A percentile compares a stretch with the other conserved stretches of the same genome.
These are phyloP conservation scores for Aporophyla nigra DNA, from an alignment of 2,888 invertebrate genomes.

Conservation along the genomic window DNA sequence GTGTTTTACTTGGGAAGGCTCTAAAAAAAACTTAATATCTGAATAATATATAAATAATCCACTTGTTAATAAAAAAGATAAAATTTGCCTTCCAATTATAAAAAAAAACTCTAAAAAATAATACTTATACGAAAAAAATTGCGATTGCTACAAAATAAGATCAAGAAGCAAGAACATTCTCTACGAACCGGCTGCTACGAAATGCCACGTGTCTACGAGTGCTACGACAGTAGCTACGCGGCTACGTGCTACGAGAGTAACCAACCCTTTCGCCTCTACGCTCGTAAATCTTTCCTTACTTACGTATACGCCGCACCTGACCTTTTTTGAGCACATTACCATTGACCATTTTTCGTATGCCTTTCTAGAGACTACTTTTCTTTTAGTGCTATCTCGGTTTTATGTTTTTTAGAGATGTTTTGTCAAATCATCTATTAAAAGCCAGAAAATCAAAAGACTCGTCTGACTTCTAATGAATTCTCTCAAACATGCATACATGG, in stretches of 20 bases:
- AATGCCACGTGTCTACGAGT: conserved; percentile 45
- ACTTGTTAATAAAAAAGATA: neutral
- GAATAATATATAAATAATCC: neutral
- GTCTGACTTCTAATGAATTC: neutral
- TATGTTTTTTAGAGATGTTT: neutral
- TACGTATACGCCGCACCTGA: conserved; percentile 34
- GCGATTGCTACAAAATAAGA: neutral
- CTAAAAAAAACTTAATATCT: neutral
- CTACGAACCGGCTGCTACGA: conserved; percentile 35
- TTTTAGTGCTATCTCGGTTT: neutral
- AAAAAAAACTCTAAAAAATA: neutral
- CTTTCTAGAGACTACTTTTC: conserved; percentile 13
- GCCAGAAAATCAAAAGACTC: neutral
- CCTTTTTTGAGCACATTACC: conserved; percentile 45
- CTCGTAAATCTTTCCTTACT: conserved; percentile 53
- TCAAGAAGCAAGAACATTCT: neutral
- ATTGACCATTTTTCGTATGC: conserved; percentile 35
- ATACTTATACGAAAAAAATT: neutral
- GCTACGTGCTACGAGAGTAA: conserved; percentile 52
- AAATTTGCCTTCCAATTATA: neutral
- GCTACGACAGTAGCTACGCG: conserved; percentile 40
- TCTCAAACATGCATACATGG: neutral
- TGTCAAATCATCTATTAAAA: neutral
- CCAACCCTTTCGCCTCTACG: conserved; percentile 28
- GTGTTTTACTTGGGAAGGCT: neutral